Evolutionary conservation across 2,113 vertebrate genomes (phyloP).

Genomic region (Trogon surrucura): DNA sequence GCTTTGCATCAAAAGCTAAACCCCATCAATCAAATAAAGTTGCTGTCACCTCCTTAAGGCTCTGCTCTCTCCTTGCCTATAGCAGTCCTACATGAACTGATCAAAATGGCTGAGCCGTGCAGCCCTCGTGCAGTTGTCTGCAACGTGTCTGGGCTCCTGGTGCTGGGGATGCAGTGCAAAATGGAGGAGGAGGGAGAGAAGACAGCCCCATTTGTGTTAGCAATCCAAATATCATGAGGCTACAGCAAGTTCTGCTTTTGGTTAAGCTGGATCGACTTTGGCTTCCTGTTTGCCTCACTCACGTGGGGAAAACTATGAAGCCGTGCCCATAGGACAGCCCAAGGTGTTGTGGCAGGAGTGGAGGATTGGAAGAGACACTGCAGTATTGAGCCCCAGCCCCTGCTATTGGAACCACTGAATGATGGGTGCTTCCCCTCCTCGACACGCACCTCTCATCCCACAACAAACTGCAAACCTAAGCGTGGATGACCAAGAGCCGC

Average conservation of each 20-base stretch:
- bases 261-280: not conserved
- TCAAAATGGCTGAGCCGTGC: not conserved
- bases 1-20: not conserved
- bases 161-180: accelerated
- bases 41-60: not conserved
- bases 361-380: not conserved
- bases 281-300: not conserved
- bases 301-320: not conserved
- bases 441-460: not conserved
- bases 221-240: not conserved
- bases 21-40: not conserved
- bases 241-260: not conserved
- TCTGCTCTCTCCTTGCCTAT: not conserved
- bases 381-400: not conserved
- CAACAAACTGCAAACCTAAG: not conserved
- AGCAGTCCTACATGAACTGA: not conserved
- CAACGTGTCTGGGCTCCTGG: not conserved
- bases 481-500: accelerated
- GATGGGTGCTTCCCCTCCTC: not conserved
- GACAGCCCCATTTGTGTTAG: not conserved
- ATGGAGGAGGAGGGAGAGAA: not conserved
- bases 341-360: not conserved
- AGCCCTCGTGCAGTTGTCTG: not conserved
- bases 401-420: not conserved
- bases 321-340: not conserved